These are phyloP conservation scores for Gymnoscopelus braueri DNA, from an alignment of 2,797 vertebrate species.

Conservation along the genomic window DNA sequence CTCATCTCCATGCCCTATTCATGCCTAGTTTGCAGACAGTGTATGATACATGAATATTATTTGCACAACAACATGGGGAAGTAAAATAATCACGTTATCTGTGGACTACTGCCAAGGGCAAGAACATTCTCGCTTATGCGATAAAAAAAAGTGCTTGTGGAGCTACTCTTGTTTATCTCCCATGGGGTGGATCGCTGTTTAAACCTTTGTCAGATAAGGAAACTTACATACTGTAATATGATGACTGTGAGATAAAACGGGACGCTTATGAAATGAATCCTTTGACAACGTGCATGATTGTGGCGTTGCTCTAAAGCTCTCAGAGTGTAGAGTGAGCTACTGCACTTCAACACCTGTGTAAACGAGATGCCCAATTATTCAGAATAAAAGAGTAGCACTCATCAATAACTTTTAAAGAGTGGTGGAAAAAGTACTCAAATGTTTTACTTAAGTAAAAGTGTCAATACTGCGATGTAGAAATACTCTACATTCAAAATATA, in stretches of 20 bases:
- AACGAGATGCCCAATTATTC: too few species aligned
- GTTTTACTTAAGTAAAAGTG: too few species aligned
- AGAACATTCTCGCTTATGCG: conserved; percentile 41
- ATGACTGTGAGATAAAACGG: conserved; percentile 57
- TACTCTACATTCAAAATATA: too few species aligned
- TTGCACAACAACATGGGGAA: conserved; percentile 38
- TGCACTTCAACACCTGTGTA: not conserved
- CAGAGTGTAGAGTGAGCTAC: not conserved
- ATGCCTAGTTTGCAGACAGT: too few species aligned
- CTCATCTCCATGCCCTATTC: too few species aligned
- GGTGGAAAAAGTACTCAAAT: too few species aligned
- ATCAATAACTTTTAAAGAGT: too few species aligned
- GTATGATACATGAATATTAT: conserved; percentile 13
- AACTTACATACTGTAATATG: conserved; percentile 51
- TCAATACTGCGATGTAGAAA: too few species aligned
- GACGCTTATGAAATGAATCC: conserved; percentile 31
- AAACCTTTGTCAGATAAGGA: conserved; percentile 59
- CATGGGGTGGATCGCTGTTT: conserved; percentile 36
- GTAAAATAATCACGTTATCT: conserved; percentile 53
- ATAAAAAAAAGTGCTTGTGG: conserved; percentile 70
- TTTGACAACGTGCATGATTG: not conserved
- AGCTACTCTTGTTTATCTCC: conserved; percentile 34
- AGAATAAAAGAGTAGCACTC: too few species aligned
- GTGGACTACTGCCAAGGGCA: conserved; percentile 47
- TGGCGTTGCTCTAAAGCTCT: conserved; percentile 12